phyloP scores from a whole-genome alignment of 2,888 invertebrate genomes.

The Aporophyla lueneburgensis region DNA sequence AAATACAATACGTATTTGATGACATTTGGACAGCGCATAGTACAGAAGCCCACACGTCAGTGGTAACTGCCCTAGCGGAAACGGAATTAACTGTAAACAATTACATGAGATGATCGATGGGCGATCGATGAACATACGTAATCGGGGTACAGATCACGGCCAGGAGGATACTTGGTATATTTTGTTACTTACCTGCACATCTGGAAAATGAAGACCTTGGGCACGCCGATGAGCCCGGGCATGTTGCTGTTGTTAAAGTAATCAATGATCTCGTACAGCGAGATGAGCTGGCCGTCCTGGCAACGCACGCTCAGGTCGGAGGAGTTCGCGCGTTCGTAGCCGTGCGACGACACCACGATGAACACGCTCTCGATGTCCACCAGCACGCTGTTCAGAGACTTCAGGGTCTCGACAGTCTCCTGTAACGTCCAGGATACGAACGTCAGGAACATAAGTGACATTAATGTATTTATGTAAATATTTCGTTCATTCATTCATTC shows the following conservation, averaged over 20 bases:
- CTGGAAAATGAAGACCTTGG: constrained; percentile 94
- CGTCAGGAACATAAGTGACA: not conserved
- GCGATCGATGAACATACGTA: not conserved
- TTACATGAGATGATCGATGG: not conserved
- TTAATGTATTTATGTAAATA: too few species aligned
- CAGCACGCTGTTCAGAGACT: constrained; percentile 80
- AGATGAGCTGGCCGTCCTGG: constrained; percentile 88
- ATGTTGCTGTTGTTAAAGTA: constrained; percentile 91
- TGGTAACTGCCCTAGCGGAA: not conserved
- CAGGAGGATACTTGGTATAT: not conserved
- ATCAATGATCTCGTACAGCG: constrained; percentile 89
- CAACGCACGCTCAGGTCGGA: constrained; percentile 91
- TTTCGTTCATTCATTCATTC: too few species aligned
- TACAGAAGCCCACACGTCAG: not conserved
- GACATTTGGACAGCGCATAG: not conserved
- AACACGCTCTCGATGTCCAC: constrained; percentile 91
- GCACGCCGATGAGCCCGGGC: constrained; percentile 89
- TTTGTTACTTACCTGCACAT: constrained; percentile 90
- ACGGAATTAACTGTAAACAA: too few species aligned
- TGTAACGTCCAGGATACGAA: constrained; percentile 48
- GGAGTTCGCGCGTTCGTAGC: constrained; percentile 83
- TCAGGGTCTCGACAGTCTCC: constrained; percentile 84
- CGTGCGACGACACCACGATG: constrained; percentile 93
- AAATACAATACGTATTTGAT: not conserved
- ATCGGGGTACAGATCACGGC: not conserved